Conservation (phyloP, 1,140 invertebrate species). For the Drosophila erecta region DNA sequence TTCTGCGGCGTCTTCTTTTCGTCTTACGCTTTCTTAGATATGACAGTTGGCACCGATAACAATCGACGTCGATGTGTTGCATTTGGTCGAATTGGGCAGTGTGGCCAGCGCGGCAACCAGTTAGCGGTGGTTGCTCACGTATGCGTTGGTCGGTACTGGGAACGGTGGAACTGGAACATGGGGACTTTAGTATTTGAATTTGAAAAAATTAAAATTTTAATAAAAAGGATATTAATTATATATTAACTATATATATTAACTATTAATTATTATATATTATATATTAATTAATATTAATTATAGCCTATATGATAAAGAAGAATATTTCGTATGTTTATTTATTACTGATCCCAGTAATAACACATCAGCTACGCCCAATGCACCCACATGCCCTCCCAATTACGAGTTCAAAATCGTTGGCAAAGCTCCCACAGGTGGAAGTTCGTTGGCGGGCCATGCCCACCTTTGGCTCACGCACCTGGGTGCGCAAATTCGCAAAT, state of each 20-base stretch:
- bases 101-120: not conserved
- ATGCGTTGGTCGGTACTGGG: too few species aligned
- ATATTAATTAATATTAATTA: too few species aligned
- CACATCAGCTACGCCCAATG: not conserved
- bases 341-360: too few species aligned
- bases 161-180: too few species aligned
- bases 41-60: not conserved
- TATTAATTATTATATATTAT: too few species aligned
- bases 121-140: too few species aligned
- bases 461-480: conserved; percentile 61
- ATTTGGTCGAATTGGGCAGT: not conserved
- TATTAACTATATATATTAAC: too few species aligned
- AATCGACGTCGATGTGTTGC: not conserved
- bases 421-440: conserved; percentile 48
- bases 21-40: conserved; percentile 26
- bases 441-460: conserved; percentile 6
- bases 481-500: conserved; percentile 43
- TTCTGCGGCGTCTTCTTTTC: conserved; percentile 58
- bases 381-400: not conserved
- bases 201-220: too few species aligned
- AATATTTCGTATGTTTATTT: too few species aligned
- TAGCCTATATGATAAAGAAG: too few species aligned
- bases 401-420: conserved; percentile 7
- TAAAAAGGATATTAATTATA: too few species aligned
- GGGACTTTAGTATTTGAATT: too few species aligned